Conservation (phyloP, 2,888 invertebrate species). For the Morpho achilles region DNA sequence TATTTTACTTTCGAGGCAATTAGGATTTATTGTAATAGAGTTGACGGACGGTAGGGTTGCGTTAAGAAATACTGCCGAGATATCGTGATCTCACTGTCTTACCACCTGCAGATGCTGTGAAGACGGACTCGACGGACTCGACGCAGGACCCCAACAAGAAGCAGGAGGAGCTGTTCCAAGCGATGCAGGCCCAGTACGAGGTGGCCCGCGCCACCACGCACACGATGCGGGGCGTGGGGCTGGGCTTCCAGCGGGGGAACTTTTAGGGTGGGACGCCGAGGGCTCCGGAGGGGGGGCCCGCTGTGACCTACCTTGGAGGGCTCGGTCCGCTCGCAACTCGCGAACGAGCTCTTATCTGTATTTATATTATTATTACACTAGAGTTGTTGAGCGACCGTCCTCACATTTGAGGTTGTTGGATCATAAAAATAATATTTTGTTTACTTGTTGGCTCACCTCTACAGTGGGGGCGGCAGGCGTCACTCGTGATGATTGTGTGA, state of each 20-base stretch:
- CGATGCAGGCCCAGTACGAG: conserved; percentile 98
- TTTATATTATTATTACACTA: no score
- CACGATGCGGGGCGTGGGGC: conserved; percentile 93
- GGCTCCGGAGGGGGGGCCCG: not conserved
- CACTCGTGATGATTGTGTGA: no score
- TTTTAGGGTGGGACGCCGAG: conserved; percentile 35
- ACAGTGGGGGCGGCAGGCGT: no score
- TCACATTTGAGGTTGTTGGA: no score
- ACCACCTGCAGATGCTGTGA: conserved; percentile 43
- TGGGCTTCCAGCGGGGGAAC: conserved; percentile 83
- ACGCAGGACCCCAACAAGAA: conserved; percentile 81
- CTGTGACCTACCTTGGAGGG: not conserved
- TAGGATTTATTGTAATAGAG: no score
- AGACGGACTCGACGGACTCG: conserved; percentile 50
- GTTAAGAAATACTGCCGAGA: no score
- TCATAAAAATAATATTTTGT: no score
- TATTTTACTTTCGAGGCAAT: no score
- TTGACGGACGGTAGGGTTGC: no score
- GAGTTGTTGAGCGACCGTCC: no score
- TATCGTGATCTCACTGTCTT: not conserved
- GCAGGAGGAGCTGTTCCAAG: conserved; percentile 92
- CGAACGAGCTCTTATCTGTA: no score
- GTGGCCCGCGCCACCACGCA: conserved; percentile 97
- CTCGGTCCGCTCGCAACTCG: not conserved
- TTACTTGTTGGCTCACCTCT: no score